Evolutionary conservation across 2,113 vertebrate genomes (phyloP).

Genomic region (Forbesichthys agassizii): DNA sequence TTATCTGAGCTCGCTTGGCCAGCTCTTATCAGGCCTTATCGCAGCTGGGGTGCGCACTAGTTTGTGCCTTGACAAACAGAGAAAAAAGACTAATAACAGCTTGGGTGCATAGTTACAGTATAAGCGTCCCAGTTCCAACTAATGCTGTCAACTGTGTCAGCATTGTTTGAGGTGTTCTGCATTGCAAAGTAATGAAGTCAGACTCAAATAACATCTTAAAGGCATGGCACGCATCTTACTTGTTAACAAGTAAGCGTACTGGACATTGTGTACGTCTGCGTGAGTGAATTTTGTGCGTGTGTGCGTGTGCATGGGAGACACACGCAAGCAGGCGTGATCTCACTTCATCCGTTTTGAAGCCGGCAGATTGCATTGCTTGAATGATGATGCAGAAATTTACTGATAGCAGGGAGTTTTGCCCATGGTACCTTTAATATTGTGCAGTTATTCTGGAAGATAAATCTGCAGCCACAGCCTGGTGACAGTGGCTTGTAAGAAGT

Average conservation of each 20-base stretch:
- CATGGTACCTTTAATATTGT: no score
- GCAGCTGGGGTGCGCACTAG: slow-evolving; percentile 12
- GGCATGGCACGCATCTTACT: no score
- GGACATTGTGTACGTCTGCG: no score
- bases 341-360: slow-evolving; percentile 7
- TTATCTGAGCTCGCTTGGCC: slow-evolving; percentile 2
- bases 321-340: neutral
- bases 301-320: slow-evolving; percentile 1
- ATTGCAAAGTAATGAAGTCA: no score
- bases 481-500: no score
- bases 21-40: slow-evolving; percentile 44
- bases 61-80: slow-evolving; percentile 29
- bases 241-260: no score
- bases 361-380: slow-evolving; percentile 4
- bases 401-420: neutral
- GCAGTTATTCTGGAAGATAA: neutral
- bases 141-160: no score
- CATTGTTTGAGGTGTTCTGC: no score
- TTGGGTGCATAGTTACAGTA: no score
- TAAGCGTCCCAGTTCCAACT: no score
- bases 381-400: neutral
- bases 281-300: neutral
- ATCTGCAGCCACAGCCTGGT: no score
- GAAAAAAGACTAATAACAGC: slow-evolving; percentile 9
- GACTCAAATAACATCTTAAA: no score